phyloP scores from a whole-genome alignment of 1,140 invertebrate species.

The Pararge aegeria region DNA sequence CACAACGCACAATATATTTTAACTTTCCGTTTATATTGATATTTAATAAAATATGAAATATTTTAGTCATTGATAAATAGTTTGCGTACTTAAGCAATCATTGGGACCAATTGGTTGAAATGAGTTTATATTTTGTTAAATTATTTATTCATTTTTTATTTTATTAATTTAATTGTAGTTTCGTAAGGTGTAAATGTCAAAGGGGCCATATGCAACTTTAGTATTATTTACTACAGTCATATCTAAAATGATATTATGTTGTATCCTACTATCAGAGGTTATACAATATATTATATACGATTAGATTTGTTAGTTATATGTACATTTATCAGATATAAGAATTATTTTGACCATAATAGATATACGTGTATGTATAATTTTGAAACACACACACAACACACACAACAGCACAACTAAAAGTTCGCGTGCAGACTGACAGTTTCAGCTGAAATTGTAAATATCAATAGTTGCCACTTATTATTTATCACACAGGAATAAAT shows the following conservation, averaged over 20 bases:
- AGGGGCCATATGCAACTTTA: conserved; percentile 6
- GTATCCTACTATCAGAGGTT: not conserved
- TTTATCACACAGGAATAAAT: too few species aligned
- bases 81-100: not conserved
- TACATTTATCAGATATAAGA: not conserved
- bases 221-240: conserved; percentile 7
- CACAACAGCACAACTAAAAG: too few species aligned
- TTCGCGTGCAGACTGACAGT: too few species aligned
- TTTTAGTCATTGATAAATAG: conserved; percentile 2
- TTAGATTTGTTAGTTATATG: conserved; percentile 1
- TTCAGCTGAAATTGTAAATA: too few species aligned
- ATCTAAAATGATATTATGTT: not conserved
- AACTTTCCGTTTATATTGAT: not conserved
- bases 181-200: not conserved
- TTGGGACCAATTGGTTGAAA: conserved; percentile 9
- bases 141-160: conserved; percentile 9
- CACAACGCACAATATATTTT: not conserved
- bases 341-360: not conserved
- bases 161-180: conserved; percentile 2
- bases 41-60: not conserved
- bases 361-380: not conserved
- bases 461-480: too few species aligned
- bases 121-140: conserved; percentile 5
- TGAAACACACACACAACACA: too few species aligned
- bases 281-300: not conserved